These are phyloP conservation scores for Pandion haliaetus DNA, from an alignment of 2,113 vertebrate species.

Conservation along the genomic window DNA sequence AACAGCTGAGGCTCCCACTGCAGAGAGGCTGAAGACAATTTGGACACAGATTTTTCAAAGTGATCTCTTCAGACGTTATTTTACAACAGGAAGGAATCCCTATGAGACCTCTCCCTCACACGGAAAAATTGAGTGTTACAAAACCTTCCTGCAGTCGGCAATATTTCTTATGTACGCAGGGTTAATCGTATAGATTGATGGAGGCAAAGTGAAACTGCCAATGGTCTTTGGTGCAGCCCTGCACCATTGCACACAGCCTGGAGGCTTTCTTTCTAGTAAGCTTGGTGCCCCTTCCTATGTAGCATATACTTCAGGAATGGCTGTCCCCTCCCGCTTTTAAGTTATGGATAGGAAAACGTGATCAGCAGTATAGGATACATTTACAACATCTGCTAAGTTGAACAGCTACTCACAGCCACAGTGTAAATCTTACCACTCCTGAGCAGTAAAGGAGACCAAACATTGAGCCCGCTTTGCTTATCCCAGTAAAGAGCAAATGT, in stretches of 20 bases:
- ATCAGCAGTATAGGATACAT: background rate
- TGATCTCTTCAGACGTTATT: background rate
- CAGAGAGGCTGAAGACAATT: background rate
- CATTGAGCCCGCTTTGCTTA: rapidly evolving
- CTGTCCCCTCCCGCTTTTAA: background rate
- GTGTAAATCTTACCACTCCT: background rate
- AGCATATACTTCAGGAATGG: background rate
- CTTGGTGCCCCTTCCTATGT: background rate
- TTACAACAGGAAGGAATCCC: background rate
- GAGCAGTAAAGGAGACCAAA: background rate
- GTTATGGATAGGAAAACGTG: background rate
- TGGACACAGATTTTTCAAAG: rapidly evolving
- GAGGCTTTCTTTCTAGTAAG: background rate
- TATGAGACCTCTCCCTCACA: rapidly evolving
- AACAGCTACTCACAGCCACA: background rate
- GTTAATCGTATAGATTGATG: background rate
- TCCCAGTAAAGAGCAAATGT: rapidly evolving
- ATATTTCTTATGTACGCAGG: rapidly evolving
- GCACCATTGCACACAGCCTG: rapidly evolving
- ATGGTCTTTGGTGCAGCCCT: background rate
- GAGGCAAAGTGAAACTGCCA: background rate
- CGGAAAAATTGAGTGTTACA: background rate
- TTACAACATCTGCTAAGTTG: background rate
- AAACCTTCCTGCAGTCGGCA: background rate
- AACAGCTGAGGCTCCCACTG: background rate